Base-by-base conservation (phyloP, 2,797 vertebrate genomes). In the Todus mexicanus region DNA sequence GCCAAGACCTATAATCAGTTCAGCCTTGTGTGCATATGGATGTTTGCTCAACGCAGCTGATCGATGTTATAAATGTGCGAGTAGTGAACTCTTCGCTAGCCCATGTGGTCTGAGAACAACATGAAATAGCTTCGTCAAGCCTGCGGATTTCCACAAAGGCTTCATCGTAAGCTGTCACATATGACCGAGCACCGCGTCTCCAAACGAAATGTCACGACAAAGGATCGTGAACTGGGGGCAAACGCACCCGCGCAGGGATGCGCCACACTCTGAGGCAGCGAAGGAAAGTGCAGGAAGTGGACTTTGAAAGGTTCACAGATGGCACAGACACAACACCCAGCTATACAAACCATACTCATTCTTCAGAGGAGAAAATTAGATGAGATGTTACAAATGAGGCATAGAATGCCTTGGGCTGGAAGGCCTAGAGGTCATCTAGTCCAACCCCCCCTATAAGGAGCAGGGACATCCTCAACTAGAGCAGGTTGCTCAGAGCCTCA, bases 1-100 rank as follows among this genome's bases (percentile, higher is more conserved):
- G 71, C 74, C 88, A 87, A 96, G 90, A 48, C 61, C 42, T 60
- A 50, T 68, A 91, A 87, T 94, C 87, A 82, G 76, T 74, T 91
- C 84, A 87, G 65, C 51, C 31, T 73, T 21, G 7, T 15, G 26
- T 63, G 66, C 66, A 85, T 73, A 57, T 18, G 25, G 53, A 59
- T n/a, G 51, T 79, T 81, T 84, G 83, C 90, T 93, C 47, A 72
- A 19, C 7, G 19, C 57, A 66, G 70, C 59, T 90, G 74, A 61
- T 76, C 66, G 83, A 6, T 45, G 35, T 31, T 21, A 60, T 56
- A 83, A 66, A 84, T 65, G 47, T 51, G 51, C 76, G 65, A 95
- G 69, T 8, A 59, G 66, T 54, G 68, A 75, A 76, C 40, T 59
- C 31, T 48, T 89, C 51, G 26, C 76, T 70, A 64, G 45, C 71